Conservation (phyloP, 2,113 vertebrate species). For the Okapia johnstoni region DNA sequence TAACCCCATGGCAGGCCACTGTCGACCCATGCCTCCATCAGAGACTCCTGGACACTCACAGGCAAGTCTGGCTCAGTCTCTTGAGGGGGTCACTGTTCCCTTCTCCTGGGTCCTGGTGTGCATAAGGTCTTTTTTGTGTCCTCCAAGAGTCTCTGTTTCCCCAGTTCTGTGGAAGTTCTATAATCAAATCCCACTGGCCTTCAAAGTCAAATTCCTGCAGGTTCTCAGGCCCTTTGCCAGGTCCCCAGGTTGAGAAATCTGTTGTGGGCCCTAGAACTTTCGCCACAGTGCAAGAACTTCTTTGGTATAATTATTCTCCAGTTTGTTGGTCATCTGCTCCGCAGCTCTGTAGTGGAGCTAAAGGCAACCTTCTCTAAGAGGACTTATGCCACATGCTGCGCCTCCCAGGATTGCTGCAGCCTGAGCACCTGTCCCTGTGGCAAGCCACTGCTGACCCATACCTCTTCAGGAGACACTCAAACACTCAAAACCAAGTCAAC, state of each 20-base stretch:
- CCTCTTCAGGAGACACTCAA: not conserved
- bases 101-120: not conserved
- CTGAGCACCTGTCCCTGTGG: not conserved
- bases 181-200: not conserved
- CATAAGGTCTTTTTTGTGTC: not conserved
- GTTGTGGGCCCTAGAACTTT: not conserved
- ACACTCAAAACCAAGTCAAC: not conserved
- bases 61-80: not conserved
- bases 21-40: not conserved
- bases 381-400: not conserved
- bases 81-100: not conserved
- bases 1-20: not conserved
- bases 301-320: not conserved
- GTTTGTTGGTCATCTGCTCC: accelerated
- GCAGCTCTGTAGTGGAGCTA: not conserved
- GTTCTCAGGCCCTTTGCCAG: not conserved
- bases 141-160: not conserved
- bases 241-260: not conserved
- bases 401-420: not conserved
- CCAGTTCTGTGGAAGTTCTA: not conserved
- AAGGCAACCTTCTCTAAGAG: not conserved
- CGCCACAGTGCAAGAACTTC: not conserved
- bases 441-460: not conserved
- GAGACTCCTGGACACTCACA: not conserved
- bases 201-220: not conserved